Percentiles rank a stretch among this genome's conserved stretches.
Conservation (phyloP, 2,113 vertebrate species). For the Polypterus bichir region DNA sequence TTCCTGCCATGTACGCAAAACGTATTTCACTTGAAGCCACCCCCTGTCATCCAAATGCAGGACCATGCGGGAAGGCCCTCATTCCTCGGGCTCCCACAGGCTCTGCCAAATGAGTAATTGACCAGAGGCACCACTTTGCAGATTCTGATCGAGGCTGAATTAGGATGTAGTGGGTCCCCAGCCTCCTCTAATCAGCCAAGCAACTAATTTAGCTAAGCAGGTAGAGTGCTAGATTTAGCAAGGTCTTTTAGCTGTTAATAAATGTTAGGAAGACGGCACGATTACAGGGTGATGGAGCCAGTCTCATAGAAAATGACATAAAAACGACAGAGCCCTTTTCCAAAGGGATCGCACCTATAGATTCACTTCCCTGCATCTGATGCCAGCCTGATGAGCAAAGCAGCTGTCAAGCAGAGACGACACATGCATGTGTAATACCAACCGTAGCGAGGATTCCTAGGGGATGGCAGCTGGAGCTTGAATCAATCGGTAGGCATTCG, state of each 20-base stretch:
- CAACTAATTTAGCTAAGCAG: constrained; percentile 28
- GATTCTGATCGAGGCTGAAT: too few relatives aligned
- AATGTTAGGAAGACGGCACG: constrained; percentile 21
- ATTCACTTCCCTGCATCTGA: neutral
- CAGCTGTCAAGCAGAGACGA: neutral
- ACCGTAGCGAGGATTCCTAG: neutral
- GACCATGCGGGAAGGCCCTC: too few relatives aligned
- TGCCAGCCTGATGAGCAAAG: neutral
- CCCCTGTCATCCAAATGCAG: too few relatives aligned
- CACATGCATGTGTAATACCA: neutral
- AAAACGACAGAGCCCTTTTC: neutral
- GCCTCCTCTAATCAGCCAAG: constrained; percentile 18
- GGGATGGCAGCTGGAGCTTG: neutral
- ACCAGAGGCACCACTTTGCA: too few relatives aligned
- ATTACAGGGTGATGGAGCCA: constrained; percentile 12
- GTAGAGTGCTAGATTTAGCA: constrained; percentile 27
- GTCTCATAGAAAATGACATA: constrained; percentile 6
- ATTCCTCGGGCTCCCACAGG: too few relatives aligned
- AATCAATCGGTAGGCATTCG: neutral
- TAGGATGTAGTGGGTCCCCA: neutral
- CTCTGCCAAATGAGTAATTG: too few relatives aligned
- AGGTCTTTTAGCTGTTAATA: constrained; percentile 25
- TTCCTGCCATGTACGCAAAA: too few relatives aligned
- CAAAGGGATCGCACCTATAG: neutral
- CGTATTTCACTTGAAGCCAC: too few relatives aligned